phyloP scores from a whole-genome alignment of 2,113 vertebrate genomes.

The Varanus komodoensis region DNA sequence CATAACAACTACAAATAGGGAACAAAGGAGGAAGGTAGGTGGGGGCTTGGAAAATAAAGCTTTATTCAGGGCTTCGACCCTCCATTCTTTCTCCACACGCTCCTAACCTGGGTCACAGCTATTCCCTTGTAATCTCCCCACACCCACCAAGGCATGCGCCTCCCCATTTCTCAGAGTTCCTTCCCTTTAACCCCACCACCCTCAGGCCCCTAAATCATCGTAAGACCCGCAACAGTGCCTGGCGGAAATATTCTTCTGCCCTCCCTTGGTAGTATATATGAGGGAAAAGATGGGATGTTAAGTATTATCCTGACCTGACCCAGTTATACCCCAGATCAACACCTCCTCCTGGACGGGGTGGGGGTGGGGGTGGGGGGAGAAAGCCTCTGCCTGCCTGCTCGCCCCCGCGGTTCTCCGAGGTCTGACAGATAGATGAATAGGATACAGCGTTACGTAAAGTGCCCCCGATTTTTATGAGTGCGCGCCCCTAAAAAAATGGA shows the following conservation, averaged over 20 bases:
- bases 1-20: not conserved
- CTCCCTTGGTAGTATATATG: no score
- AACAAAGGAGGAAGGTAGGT: conserved; percentile 12
- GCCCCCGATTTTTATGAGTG: not conserved
- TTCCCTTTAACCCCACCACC: not conserved
- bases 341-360: not conserved
- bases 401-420: not conserved
- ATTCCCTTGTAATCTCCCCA: not conserved
- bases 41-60: not conserved
- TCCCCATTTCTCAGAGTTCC: not conserved
- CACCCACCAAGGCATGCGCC: not conserved
- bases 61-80: not conserved
- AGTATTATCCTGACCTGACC: conserved; percentile 10
- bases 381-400: not conserved
- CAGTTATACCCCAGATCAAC: not conserved
- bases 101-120: not conserved
- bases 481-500: not conserved
- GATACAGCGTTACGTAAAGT: not conserved
- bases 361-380: not conserved
- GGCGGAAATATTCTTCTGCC: not conserved
- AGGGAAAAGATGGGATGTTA: not conserved
- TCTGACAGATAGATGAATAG: not conserved
- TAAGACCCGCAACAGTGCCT: not conserved
- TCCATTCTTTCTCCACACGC: not conserved
- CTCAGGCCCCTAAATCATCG: not conserved